These are phyloP conservation scores for Moxostoma hubbsi DNA, from an alignment of 2,797 vertebrate species.

Conservation along the genomic window DNA sequence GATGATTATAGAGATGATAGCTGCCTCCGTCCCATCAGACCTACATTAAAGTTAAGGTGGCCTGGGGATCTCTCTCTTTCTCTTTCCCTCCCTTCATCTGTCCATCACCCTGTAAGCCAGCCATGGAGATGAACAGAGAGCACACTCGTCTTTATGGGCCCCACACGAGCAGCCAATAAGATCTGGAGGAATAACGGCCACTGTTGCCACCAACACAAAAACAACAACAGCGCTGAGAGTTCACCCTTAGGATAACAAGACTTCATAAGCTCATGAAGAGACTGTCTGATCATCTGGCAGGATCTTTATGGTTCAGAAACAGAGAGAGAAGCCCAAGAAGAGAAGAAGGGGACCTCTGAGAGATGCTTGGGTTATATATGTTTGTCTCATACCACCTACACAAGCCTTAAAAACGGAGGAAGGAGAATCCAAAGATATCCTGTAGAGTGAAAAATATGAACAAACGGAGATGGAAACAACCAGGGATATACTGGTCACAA, in stretches of 20 bases:
- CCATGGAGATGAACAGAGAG: conserved; percentile 51
- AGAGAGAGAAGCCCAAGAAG: conserved; percentile 30
- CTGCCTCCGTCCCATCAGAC: conserved; percentile 52
- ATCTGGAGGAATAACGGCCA: conserved; percentile 44
- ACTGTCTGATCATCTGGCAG: conserved; percentile 59
- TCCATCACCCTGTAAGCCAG: conserved; percentile 29
- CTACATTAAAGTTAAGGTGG: conserved; percentile 56
- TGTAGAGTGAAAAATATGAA: conserved; percentile 9
- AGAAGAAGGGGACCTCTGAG: conserved; percentile 51
- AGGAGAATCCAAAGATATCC: conserved; percentile 40
- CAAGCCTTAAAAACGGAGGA: conserved; percentile 44
- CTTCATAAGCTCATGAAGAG: conserved; percentile 62
- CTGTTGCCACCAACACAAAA: conserved; percentile 29
- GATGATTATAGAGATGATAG: conserved; percentile 44
- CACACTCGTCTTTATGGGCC: conserved; percentile 57
- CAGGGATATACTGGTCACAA: background rate
- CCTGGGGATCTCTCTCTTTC: conserved; percentile 51
- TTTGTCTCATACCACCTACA: conserved; percentile 51
- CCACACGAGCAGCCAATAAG: conserved; percentile 53
- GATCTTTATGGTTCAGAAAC: conserved; percentile 54
- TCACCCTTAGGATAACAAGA: conserved; percentile 61
- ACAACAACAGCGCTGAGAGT: conserved; percentile 47
- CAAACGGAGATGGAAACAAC: background rate
- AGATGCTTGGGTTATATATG: conserved; percentile 52
- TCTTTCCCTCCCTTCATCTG: conserved; percentile 15